Percentiles rank a stretch among this genome's conserved stretches.
Evolutionary conservation across 2,888 invertebrate species (phyloP).

Genomic region (Cosmorhoe ocellata): DNA sequence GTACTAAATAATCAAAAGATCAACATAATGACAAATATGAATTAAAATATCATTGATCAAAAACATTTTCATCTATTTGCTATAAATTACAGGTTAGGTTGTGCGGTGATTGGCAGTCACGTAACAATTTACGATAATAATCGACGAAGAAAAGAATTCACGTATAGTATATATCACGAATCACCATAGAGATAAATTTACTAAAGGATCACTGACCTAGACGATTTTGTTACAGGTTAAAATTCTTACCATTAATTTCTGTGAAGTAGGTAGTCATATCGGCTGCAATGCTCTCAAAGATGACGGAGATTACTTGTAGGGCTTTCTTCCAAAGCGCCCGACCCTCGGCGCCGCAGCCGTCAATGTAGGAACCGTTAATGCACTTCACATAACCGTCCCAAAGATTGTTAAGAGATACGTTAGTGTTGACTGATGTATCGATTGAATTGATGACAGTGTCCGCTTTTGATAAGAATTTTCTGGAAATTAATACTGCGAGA

Average conservation of each 20-base stretch:
- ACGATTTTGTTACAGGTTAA: no score
- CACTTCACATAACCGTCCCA: conserved; percentile 61
- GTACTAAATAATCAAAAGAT: no score
- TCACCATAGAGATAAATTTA: no score
- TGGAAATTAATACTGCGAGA: conserved; percentile 34
- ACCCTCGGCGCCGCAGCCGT: conserved; percentile 47
- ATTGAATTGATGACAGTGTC: conserved; percentile 61
- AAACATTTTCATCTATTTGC: no score
- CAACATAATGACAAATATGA: no score
- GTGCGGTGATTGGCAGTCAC: no score
- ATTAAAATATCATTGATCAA: no score
- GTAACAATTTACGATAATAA: no score
- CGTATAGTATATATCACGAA: no score
- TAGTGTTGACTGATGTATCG: conserved; percentile 38
- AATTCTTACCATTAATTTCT: conserved; percentile 52
- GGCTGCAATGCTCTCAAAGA: conserved; percentile 50
- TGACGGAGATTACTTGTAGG: conserved; percentile 55
- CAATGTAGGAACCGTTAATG: conserved; percentile 27
- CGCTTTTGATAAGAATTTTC: conserved; percentile 60
- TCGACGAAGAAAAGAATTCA: no score
- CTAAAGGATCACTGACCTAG: no score
- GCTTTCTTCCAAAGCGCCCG: conserved; percentile 56
- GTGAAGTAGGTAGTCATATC: conserved; percentile 65
- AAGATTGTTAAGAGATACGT: conserved; percentile 46
- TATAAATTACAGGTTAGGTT: no score